Evolutionary conservation across 2,113 vertebrate genomes (phyloP), one percentile per base, ranked within the genome.

Genomic region (Caloenas nicobarica): DNA sequence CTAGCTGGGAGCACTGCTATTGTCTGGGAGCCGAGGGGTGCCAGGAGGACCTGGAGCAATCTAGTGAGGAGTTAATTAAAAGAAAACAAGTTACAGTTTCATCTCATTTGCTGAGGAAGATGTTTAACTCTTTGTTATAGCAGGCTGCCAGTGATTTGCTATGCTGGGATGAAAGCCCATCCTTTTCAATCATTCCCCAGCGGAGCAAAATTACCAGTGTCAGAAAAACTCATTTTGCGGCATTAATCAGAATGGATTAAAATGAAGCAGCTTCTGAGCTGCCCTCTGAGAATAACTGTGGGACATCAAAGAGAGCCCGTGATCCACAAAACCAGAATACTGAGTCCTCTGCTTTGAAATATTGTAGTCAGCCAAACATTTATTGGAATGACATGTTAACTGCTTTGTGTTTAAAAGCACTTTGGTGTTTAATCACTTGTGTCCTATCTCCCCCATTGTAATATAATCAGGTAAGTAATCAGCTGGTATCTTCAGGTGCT

Each of bases 1-100:
- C 72, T 74, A 71, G 54, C 89, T 74, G 87, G 80, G 64, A 82
- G 77, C 34, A 1, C 23, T 85, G 82, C 88, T 82, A 96, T 97
- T 97, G 96, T 97, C 81, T 86, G 4, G 0, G 46, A 83, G 61
- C 94, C 69, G 70, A 71, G 88, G 87, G 90, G 77, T 74, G n/a
- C 85, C 92, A 54, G 70, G n/a, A 84, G 58, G 12, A 92, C 94
- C 93, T 46, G 58, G 33, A 95, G 91, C 79, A 64, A 82, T 42
- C 48, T 53, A 91, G 80, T 74, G 91, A 93, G 74, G 61, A 97
- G 93, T 97, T 97, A 97, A 97, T 97, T 97, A 96, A 97, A 97
- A 92, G 91, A 92, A 94, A 96, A 95, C 87, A 97, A 93, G 88
- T 81, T 95, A 77, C 86, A 64, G 56, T 94, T 96, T 84, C 53